Conservation (phyloP, 1,140 invertebrate species). For the Papilio helenus region DNA sequence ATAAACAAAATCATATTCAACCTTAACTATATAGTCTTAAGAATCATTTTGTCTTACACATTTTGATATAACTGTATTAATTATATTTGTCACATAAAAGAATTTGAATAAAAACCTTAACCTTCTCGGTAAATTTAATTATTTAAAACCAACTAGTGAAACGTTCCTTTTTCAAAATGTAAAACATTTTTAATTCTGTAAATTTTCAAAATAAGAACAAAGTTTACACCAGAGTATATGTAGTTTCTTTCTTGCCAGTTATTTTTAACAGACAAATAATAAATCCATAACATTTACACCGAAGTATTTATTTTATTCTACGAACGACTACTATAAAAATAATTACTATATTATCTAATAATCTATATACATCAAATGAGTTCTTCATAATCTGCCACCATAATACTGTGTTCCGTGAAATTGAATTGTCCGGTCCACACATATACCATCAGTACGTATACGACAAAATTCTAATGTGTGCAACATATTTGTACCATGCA, state of each 20-base stretch:
- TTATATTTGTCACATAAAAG: constrained; percentile 24
- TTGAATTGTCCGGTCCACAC: constrained; percentile 21
- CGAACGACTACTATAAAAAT: neutral
- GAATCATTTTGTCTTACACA: neutral
- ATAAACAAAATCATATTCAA: constrained; percentile 8
- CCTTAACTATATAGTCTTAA: neutral
- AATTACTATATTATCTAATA: constrained; percentile 8
- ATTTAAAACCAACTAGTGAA: neutral
- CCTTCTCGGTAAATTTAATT: neutral
- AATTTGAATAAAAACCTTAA: neutral
- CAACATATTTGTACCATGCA: neutral
- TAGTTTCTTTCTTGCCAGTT: neutral
- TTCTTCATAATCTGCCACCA: neutral
- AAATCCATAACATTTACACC: neutral
- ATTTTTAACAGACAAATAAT: neutral
- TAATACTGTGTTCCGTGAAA: constrained; percentile 7
- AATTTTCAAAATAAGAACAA: neutral
- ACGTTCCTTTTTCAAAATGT: neutral
- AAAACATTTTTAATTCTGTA: neutral
- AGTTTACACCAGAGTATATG: neutral
- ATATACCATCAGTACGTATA: neutral
- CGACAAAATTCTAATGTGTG: neutral
- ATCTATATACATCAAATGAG: neutral
- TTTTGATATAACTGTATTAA: neutral
- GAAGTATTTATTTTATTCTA: neutral